Evolutionary conservation across 2,797 vertebrate species (phyloP), one percentile per base, ranked within the genome.

Genomic region (Anabas testudineus): DNA sequence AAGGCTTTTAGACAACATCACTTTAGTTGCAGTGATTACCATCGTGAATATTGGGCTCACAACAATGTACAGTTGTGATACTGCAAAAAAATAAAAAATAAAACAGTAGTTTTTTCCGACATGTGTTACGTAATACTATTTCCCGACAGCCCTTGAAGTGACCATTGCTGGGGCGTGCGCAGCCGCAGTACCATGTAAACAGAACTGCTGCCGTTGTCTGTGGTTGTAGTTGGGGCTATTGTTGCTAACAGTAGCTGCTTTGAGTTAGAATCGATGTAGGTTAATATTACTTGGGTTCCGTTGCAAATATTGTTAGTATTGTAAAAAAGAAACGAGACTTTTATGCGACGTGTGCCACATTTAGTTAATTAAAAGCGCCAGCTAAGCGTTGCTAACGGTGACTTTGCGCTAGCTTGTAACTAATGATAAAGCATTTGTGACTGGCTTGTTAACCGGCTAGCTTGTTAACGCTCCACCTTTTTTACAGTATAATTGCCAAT

Each of bases 101-200:
- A n/a, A n/a, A n/a, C n/a, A n/a, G n/a, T n/a, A n/a, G 12, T 36
- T 36, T 36, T 36, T 37, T 37, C 4, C 13, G 34, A 34, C 34
- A 34, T 39, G 1, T 14, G 4, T 15, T 42, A 42, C 0, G 2
- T 18, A 42, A 42, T 9, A 2, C 2, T n/a, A 16, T 42, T 18
- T 42, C 7, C 71, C n/a, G 62, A 46, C 5, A 0, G 19, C 1
- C 2, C 2, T 0, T 65, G 6, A 90, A 84, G 0, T 80, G 72
- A 56, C 14, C 84, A 45, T 15, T 0, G 4, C 2, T 12, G 2
- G 2, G 62, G 1, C 43, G 3, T 26, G 88, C 91, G 92, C 93
- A 93, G 67, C 5, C 93, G 92, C 89, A 82, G 42, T 89, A 2
- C 0, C 82, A 90, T 94, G 93, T 94, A 94, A 95, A 94, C 93